These are phyloP conservation scores for Coremacera marginata DNA, from an alignment of 2,888 invertebrate genomes.

Conservation along the genomic window DNA sequence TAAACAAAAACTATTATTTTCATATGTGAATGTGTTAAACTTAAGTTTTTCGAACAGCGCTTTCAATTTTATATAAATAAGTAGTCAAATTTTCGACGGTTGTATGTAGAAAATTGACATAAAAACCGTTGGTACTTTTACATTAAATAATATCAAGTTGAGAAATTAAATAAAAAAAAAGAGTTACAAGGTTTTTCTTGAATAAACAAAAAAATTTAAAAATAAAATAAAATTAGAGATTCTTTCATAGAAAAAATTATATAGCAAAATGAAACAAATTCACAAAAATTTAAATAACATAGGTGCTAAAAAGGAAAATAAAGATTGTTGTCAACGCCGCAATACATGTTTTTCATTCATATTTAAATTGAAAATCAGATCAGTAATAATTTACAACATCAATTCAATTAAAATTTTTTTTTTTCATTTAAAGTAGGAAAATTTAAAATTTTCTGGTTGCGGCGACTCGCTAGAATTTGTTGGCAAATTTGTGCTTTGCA, in stretches of 20 bases:
- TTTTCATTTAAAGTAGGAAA: conserved; percentile 9
- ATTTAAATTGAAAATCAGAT: neutral
- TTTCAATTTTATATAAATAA: too few species aligned
- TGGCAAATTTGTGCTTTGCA: neutral
- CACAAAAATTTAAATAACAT: neutral
- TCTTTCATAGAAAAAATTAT: conserved; percentile 13
- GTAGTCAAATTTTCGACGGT: too few species aligned
- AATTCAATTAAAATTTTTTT: conserved; percentile 7
- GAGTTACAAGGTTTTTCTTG: neutral
- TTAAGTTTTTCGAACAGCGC: too few species aligned
- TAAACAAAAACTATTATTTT: too few species aligned
- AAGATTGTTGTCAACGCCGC: neutral
- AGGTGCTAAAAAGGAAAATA: neutral
- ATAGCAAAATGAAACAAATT: neutral
- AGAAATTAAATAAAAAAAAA: neutral
- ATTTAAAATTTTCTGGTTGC: conserved; percentile 10
- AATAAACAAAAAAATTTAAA: neutral
- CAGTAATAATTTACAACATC: neutral
- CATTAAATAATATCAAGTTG: conserved; percentile 6
- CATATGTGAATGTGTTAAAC: too few species aligned
- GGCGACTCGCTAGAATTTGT: neutral
- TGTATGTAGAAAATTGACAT: neutral
- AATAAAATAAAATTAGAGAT: neutral
- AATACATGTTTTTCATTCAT: neutral
- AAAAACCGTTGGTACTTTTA: neutral